These are phyloP conservation scores for Smutsia temminckii DNA, from an alignment of 2,797 vertebrate genomes.

Conservation along the genomic window DNA sequence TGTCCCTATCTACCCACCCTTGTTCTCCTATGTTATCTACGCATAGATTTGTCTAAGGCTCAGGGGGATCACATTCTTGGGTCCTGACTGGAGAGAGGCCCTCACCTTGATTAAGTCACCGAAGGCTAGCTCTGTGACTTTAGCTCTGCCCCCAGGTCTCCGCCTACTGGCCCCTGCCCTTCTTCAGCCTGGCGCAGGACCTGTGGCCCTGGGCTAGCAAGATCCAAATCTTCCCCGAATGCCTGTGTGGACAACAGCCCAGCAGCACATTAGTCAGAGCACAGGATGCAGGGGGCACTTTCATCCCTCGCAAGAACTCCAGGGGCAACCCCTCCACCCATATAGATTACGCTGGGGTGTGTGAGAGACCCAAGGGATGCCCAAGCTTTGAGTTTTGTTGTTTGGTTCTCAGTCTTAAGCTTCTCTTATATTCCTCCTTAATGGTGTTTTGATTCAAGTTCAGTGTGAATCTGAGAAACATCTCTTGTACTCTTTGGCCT, in stretches of 20 bases:
- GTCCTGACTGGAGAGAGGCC: background rate
- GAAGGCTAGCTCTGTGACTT: background rate
- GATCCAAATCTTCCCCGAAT: background rate
- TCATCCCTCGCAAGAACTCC: background rate
- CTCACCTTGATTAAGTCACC: background rate
- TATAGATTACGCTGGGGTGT: background rate
- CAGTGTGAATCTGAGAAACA: background rate
- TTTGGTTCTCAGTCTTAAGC: background rate
- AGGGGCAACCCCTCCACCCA: background rate
- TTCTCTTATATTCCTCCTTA: background rate
- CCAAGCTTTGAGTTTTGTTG: background rate
- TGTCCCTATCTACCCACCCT: background rate
- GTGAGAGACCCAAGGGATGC: background rate
- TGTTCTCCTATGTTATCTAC: background rate
- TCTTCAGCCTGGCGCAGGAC: background rate
- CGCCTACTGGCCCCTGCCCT: background rate
- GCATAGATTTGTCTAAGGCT: background rate
- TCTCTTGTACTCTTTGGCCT: background rate
- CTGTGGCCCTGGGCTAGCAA: background rate
- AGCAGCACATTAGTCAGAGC: background rate
- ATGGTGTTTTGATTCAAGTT: background rate
- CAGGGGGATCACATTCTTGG: background rate
- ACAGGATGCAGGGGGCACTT: background rate
- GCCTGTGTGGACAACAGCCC: background rate
- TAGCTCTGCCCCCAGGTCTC: background rate